Conservation (phyloP, 2,888 invertebrate genomes). For the Unio pictorum region DNA sequence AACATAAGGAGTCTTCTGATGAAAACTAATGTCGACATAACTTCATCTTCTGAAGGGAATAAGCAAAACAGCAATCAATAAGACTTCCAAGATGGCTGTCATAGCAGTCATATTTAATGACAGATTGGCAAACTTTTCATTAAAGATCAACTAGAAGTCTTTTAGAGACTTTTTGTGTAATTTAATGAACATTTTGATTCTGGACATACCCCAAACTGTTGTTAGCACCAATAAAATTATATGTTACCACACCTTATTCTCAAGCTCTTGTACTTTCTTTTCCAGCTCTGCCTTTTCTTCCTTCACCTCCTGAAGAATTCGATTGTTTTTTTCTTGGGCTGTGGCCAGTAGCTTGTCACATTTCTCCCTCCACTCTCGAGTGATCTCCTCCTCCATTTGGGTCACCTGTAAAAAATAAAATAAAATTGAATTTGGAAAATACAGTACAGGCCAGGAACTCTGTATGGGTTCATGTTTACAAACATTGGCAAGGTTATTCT, state of each 20-base stretch:
- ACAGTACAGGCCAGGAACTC: not conserved
- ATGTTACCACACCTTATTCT: constrained; percentile 46
- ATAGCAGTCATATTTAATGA: too few relatives aligned
- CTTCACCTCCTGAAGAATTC: constrained; percentile 49
- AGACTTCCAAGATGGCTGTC: too few relatives aligned
- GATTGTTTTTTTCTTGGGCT: constrained; percentile 58
- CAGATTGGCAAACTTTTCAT: too few relatives aligned
- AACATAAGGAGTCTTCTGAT: too few relatives aligned
- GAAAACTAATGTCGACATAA: too few relatives aligned
- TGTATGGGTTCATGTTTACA: not conserved
- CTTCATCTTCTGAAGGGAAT: too few relatives aligned
- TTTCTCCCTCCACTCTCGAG: constrained; percentile 61
- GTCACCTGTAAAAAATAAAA: constrained; percentile 38
- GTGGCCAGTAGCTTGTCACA: constrained; percentile 55
- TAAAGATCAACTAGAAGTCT: too few relatives aligned
- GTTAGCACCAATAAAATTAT: not conserved
- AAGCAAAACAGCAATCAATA: too few relatives aligned
- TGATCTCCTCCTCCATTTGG: constrained; percentile 63
- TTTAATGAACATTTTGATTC: too few relatives aligned
- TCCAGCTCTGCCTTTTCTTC: constrained; percentile 60
- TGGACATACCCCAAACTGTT: not conserved
- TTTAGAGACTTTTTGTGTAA: too few relatives aligned
- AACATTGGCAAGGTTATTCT: too few relatives aligned
- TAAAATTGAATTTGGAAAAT: not conserved
- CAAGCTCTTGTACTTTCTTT: constrained; percentile 44